Evolutionary conservation across 2,888 invertebrate genomes (phyloP), one percentile per base, ranked within the genome.

Genomic region (Drosophila anomelani): DNA sequence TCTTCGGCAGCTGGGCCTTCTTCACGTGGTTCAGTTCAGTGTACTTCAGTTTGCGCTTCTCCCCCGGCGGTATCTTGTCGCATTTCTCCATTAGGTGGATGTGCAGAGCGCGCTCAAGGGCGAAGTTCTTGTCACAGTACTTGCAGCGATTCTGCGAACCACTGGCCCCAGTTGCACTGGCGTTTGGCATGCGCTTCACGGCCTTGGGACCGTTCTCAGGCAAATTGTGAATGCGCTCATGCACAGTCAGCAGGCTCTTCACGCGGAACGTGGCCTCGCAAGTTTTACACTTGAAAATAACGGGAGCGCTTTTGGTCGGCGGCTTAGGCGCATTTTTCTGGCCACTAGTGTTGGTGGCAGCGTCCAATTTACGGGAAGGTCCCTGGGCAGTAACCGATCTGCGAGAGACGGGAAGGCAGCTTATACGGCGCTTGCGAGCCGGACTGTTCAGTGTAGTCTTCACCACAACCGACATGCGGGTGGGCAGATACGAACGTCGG

Each of bases 361-460:
- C 51, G 15, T 53, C 51, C 20, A 36, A 6, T 23, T 36, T 36
- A 23, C 51, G 51, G 15, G 51, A 15, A 1, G 51, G 34, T 15
- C 5, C 36, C 15, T 23, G 1, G 6, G 36, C 36, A 15, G 10
- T 3, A 23, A 53, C 10, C 23, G 51, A 53, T 36, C 6, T 20
- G 15, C 51, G 51, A 20, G 74, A n/a, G 0, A 71, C 36, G 0
- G 84, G 84, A n/a, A 84, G 43, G 47, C 47, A 77, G 39, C 84
- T 84, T 2, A 15, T 26, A 17, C 87, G 87, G 7, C 84, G 84
- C 44, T 83, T 92, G 6, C 91, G 88, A 0, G 91, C 91, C 49
- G 91, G 92, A 43, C 91, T 91, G 56, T 92, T 92, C 0, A 92
- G 66, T 1, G 91, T 92, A 23, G 91, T 92, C 51, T 91, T 92